Percentiles rank a stretch among this genome's conserved stretches.
Evolutionary conservation across 2,888 invertebrate genomes (phyloP).

Genomic region (Nephrotoma flavescens): DNA sequence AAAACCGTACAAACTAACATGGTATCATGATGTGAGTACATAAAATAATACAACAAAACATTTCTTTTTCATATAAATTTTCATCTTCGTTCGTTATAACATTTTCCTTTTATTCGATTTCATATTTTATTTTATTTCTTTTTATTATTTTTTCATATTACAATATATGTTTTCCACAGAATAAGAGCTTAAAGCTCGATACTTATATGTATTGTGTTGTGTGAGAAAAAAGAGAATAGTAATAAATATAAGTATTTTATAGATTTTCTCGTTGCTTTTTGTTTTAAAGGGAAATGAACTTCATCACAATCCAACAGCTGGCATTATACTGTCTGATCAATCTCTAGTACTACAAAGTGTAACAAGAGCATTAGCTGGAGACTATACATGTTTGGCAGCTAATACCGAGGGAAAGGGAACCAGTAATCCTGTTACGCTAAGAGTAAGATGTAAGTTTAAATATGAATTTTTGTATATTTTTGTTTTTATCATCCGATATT

Average conservation of each 20-base stretch:
- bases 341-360: slow-evolving; percentile 76
- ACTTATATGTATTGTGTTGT: not conserved
- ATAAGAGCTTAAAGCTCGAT: not conserved
- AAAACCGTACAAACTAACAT: slow-evolving; percentile 66
- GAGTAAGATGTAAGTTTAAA: slow-evolving; percentile 51
- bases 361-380: slow-evolving; percentile 67
- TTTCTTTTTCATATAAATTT: not conserved
- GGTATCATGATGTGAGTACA: slow-evolving; percentile 74
- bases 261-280: slow-evolving; percentile 12
- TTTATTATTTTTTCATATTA: not conserved
- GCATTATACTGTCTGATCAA: slow-evolving; percentile 72
- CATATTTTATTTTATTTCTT: not conserved
- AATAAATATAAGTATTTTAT: not conserved
- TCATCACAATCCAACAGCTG: slow-evolving; percentile 65
- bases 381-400: slow-evolving; percentile 73
- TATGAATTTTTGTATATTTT: not conserved
- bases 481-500: not conserved
- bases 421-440: slow-evolving; percentile 53
- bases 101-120: slow-evolving; percentile 1
- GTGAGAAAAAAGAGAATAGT: not conserved
- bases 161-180: not conserved
- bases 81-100: not conserved
- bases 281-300: slow-evolving; percentile 57
- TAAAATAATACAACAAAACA: not conserved
- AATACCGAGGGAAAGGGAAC: slow-evolving; percentile 72